Evolutionary conservation across 2,888 invertebrate species (phyloP).

Genomic region (Ferdinandea cuprea): DNA sequence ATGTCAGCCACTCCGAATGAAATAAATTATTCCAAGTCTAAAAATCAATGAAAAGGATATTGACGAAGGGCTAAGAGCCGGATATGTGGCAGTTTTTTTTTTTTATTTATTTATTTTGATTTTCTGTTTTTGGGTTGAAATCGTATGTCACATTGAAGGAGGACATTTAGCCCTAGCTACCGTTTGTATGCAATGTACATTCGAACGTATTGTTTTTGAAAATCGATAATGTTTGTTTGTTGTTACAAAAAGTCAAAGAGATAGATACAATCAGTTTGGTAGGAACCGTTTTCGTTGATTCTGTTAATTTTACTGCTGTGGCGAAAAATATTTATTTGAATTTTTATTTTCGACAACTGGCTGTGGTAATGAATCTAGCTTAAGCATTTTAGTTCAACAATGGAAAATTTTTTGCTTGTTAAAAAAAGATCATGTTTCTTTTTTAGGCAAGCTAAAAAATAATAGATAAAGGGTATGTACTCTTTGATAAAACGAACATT

Average conservation of each 20-base stretch:
- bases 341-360: too few species aligned
- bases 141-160: neutral
- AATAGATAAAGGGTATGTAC: too few species aligned
- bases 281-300: neutral
- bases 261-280: neutral
- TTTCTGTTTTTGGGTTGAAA: too few species aligned
- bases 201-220: conserved; percentile 10
- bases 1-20: conserved; percentile 33
- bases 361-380: too few species aligned
- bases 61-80: conserved; percentile 60
- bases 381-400: too few species aligned
- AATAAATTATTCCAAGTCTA: conserved; percentile 60
- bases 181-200: neutral
- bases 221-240: conserved; percentile 1
- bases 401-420: too few species aligned
- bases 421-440: too few species aligned
- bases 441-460: too few species aligned
- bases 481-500: too few species aligned
- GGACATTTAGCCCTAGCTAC: too few species aligned
- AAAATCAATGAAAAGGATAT: conserved; percentile 65
- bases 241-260: neutral
- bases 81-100: conserved; percentile 47
- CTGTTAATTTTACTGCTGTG: neutral
- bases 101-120: conserved; percentile 11
- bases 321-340: conserved; percentile 6